Evolutionary conservation across 2,113 vertebrate genomes (phyloP).

Genomic region (Heterocephalus glaber): DNA sequence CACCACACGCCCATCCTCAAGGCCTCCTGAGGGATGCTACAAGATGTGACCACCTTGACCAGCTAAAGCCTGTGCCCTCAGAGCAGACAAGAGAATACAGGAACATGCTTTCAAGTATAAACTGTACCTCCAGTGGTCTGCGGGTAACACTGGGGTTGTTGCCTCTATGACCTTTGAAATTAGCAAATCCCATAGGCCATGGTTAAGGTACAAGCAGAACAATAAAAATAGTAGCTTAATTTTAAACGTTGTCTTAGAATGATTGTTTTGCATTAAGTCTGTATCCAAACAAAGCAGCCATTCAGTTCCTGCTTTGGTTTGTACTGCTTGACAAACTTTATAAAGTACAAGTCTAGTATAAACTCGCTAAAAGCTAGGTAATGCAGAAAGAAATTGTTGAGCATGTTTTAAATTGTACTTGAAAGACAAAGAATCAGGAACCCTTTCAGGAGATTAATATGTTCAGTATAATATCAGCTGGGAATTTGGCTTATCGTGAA

Average conservation of each 20-base stretch:
- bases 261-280: conserved; percentile 42
- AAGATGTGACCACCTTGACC: background rate
- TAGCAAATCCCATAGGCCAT: conserved; percentile 66
- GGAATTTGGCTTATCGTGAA: background rate
- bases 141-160: conserved; percentile 60
- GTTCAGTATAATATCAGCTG: background rate
- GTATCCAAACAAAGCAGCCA: background rate
- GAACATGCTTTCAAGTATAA: conserved; percentile 69
- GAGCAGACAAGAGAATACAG: conserved; percentile 58
- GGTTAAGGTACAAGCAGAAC: conserved; percentile 76
- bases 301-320: conserved; percentile 55
- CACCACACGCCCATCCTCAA: background rate
- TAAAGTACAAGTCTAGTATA: too few relatives aligned
- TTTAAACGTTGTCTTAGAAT: conserved; percentile 59
- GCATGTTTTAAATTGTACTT: background rate
- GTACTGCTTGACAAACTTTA: conserved; percentile 35
- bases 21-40: conserved; percentile 57
- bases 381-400: conserved; percentile 18
- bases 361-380: conserved; percentile 35
- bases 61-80: conserved; percentile 65
- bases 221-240: conserved; percentile 67
- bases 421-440: conserved; percentile 4
- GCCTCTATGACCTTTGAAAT: conserved; percentile 73
- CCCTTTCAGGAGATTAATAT: background rate
- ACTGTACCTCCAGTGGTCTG: conserved; percentile 56